These are phyloP conservation scores for Nemoura dubitans DNA, from an alignment of 2,888 invertebrate genomes.

Conservation along the genomic window DNA sequence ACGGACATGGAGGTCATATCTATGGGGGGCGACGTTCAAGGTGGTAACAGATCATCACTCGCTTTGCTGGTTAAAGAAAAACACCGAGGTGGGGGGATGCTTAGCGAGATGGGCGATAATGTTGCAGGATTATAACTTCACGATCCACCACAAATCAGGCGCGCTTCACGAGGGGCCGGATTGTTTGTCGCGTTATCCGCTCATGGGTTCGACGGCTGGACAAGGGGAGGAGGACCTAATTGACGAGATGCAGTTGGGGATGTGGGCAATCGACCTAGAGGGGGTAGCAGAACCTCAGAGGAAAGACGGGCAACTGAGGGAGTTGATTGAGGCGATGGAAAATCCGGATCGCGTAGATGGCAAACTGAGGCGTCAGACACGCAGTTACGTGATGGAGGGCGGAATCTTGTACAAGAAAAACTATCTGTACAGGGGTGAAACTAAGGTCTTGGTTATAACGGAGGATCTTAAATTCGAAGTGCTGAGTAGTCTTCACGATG, in stretches of 20 bases:
- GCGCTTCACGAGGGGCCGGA: constrained; percentile 13
- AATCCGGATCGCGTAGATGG: constrained; percentile 1
- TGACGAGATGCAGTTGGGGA: neutral
- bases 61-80: constrained; percentile 40
- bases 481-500: constrained; percentile 49
- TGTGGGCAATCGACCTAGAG: neutral
- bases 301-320: neutral
- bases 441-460: too few species aligned
- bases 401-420: constrained; percentile 29
- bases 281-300: neutral
- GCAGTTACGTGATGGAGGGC: constrained; percentile 26
- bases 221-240: neutral
- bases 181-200: constrained; percentile 9
- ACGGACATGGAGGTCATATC: neutral
- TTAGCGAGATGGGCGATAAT: constrained; percentile 42
- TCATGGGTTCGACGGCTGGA: neutral
- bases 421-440: neutral
- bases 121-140: constrained; percentile 26
- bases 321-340: constrained; percentile 15
- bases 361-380: constrained; percentile 16
- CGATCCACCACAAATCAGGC: constrained; percentile 17
- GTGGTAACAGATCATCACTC: constrained; percentile 44
- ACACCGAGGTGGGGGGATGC: constrained; percentile 21
- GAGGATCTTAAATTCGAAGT: constrained; percentile 44
- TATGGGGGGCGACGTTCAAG: neutral